A percentile compares a stretch with the other conserved stretches of the same genome.
phyloP scores from a whole-genome alignment of 2,888 invertebrate genomes.

The Lysandra coridon region DNA sequence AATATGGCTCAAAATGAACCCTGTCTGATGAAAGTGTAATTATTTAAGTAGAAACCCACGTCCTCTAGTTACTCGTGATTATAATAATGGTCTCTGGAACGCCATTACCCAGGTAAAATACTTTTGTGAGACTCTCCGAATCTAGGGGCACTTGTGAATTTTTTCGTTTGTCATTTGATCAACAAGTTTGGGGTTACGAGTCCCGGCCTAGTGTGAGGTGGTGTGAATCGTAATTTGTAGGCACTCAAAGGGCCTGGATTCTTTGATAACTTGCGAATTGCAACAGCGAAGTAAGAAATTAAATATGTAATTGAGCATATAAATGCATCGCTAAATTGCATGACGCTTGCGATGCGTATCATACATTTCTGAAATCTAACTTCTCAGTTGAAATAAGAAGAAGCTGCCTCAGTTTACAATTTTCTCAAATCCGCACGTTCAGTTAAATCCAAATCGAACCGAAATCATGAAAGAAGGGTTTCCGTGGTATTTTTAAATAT shows the following conservation, averaged over 20 bases:
- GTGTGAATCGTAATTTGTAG: neutral
- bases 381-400: no score
- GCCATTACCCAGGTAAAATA: conserved; percentile 2
- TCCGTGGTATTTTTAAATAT: no score
- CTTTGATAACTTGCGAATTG: neutral
- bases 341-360: no score
- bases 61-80: neutral
- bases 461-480: no score
- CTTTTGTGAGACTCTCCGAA: neutral
- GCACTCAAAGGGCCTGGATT: neutral
- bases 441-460: no score
- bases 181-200: neutral
- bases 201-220: neutral
- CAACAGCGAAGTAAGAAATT: no score
- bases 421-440: no score
- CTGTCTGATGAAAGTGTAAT: neutral
- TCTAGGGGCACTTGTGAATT: conserved; percentile 2
- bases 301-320: no score
- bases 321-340: no score
- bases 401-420: no score
- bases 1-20: neutral
- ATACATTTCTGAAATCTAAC: no score
- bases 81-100: neutral
- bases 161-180: conserved; percentile 6
- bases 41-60: conserved; percentile 8